These are phyloP conservation scores for Isotomurus palustris DNA, from an alignment of 2,888 invertebrate species.

Conservation along the genomic window DNA sequence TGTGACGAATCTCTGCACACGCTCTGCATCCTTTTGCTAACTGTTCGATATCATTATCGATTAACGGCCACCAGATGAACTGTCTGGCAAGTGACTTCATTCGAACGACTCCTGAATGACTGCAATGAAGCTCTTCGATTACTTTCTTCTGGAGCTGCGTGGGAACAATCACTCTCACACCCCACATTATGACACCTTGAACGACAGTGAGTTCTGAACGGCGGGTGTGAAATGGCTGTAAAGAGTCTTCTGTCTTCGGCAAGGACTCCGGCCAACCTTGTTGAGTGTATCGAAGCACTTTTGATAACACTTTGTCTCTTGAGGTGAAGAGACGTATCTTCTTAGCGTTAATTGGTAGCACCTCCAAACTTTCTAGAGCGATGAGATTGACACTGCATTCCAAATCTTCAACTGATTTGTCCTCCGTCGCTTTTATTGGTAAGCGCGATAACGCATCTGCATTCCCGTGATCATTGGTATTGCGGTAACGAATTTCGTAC, in stretches of 20 bases:
- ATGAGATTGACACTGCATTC: not conserved
- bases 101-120: slow-evolving; percentile 23
- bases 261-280: not conserved
- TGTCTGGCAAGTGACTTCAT: slow-evolving; percentile 31
- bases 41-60: slow-evolving; percentile 25
- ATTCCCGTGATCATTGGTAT: slow-evolving; percentile 16
- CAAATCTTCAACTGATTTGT: not conserved
- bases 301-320: not conserved
- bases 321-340: not conserved
- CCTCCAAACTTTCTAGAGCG: not conserved
- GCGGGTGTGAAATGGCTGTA: slow-evolving; percentile 4
- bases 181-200: slow-evolving; percentile 28
- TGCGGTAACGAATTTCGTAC: slow-evolving; percentile 17
- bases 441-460: slow-evolving; percentile 14
- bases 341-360: not conserved
- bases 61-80: slow-evolving; percentile 19
- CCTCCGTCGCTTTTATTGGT: not conserved
- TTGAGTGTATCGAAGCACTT: not conserved
- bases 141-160: slow-evolving; percentile 4
- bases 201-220: slow-evolving; percentile 14
- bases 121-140: slow-evolving; percentile 15
- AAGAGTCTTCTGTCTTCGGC: not conserved
- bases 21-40: not conserved
- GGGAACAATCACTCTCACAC: slow-evolving; percentile 28
- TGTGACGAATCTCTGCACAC: slow-evolving; percentile 2